These are phyloP conservation scores for Zygogramma bicolorata DNA, from an alignment of 2,888 invertebrate species.

Conservation along the genomic window DNA sequence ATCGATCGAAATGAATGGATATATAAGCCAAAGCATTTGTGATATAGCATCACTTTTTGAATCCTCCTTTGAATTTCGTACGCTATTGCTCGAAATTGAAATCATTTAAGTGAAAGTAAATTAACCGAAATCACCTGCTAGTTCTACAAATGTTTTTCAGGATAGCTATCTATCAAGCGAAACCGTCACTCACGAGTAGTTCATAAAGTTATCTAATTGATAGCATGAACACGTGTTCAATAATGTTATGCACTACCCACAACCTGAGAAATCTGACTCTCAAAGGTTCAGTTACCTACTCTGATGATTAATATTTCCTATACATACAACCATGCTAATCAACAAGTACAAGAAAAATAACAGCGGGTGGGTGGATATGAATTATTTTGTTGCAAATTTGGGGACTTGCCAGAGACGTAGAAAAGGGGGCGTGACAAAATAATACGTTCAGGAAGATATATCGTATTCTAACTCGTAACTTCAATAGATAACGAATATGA, in stretches of 20 bases:
- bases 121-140: too few relatives aligned
- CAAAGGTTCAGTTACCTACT: slow-evolving; percentile 8
- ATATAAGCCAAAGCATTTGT: too few relatives aligned
- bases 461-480: background rate
- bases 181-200: background rate
- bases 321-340: background rate
- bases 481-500: too few relatives aligned
- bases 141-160: too few relatives aligned
- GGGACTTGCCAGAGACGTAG: background rate
- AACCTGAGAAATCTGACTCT: background rate
- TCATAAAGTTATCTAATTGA: background rate
- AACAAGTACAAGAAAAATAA: slow-evolving; percentile 1
- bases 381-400: background rate
- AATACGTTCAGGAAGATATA: background rate
- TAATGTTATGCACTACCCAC: slow-evolving; percentile 3
- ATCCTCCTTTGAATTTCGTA: too few relatives aligned
- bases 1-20: too few relatives aligned
- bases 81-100: too few relatives aligned
- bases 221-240: background rate
- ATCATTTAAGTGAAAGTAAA: too few relatives aligned
- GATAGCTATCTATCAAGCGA: too few relatives aligned
- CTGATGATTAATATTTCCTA: slow-evolving; percentile 9
- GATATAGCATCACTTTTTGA: too few relatives aligned
- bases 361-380: background rate
- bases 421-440: background rate